Evolutionary conservation across 2,888 invertebrate species (phyloP), one percentile per base, ranked within the genome.

Genomic region (Caenorhabditis zanzibari): DNA sequence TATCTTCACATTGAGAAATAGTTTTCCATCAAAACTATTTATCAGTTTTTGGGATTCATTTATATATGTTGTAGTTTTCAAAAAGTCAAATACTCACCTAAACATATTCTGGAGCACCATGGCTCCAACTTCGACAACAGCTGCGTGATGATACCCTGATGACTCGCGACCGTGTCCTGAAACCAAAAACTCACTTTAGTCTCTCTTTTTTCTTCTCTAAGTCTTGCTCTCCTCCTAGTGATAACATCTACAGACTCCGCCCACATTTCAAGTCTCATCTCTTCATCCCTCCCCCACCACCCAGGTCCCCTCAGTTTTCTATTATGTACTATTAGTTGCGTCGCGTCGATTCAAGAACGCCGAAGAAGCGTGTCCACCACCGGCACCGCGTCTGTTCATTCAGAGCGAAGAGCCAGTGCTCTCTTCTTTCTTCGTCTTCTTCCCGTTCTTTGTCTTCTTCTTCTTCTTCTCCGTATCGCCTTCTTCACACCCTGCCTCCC

Each of bases 71-170:
- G n/a, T n/a, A n/a, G 1, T 9, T 59, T 59, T 28, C 16, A 41
- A 26, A 47, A 28, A 7, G 16, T 19, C 32, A 72, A 59, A 35
- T 19, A 74, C 71, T 72, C 28, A 88, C 85, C 86, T 85, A 84
- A 92, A 92, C 92, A 92, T 92, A 85, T 92, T 91, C 81, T 92
- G 92, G 85, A 92, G 88, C 83, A 90, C 92, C 92, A 92, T 92
- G 85, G 92, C 91, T 84, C 92, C 92, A 71, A 92, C 88, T 86
- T 92, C 92, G 77, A 90, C 87, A 71, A 90, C 88, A 71, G 90
- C 90, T 56, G 89, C 89, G 85, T 89, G 86, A 77, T 88, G 89
- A 79, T 88, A 88, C 71, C 81, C 81, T 63, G 86, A 86, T 63
- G 86, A 84, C 71, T 88, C 88, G 73, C 88, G 88, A 82, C 88